Conservation (phyloP, 2,888 invertebrate genomes). For the Dysmachus trigonus region DNA sequence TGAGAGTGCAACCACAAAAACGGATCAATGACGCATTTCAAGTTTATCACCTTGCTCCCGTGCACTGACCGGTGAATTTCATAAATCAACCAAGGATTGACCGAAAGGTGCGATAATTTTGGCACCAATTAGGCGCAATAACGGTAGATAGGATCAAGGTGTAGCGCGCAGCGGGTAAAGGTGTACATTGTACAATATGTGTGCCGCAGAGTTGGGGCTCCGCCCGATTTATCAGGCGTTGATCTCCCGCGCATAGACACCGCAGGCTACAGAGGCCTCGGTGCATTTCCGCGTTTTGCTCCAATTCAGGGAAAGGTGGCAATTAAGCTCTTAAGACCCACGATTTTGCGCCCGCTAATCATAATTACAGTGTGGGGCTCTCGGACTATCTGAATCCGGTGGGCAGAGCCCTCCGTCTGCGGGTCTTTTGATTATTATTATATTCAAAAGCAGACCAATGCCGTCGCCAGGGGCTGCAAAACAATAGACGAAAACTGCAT, state of each 20-base stretch:
- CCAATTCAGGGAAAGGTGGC: slow-evolving; percentile 26
- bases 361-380: background rate
- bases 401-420: background rate
- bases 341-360: background rate
- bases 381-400: background rate
- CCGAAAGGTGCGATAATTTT: background rate
- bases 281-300: slow-evolving; percentile 12
- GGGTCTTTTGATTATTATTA: background rate
- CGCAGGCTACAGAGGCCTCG: background rate
- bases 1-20: background rate
- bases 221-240: slow-evolving; percentile 12
- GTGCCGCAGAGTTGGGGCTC: background rate
- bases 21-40: background rate
- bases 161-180: background rate
- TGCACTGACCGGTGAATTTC: background rate
- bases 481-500: slow-evolving; percentile 41
- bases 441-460: background rate
- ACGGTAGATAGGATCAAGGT: background rate
- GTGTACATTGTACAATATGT: too few species aligned
- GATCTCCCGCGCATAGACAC: background rate
- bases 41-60: background rate
- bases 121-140: background rate
- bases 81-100: background rate
- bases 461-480: slow-evolving; percentile 29
- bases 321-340: background rate